Conservation (phyloP, 2,113 vertebrate species). For the Peucedramus taeniatus region DNA sequence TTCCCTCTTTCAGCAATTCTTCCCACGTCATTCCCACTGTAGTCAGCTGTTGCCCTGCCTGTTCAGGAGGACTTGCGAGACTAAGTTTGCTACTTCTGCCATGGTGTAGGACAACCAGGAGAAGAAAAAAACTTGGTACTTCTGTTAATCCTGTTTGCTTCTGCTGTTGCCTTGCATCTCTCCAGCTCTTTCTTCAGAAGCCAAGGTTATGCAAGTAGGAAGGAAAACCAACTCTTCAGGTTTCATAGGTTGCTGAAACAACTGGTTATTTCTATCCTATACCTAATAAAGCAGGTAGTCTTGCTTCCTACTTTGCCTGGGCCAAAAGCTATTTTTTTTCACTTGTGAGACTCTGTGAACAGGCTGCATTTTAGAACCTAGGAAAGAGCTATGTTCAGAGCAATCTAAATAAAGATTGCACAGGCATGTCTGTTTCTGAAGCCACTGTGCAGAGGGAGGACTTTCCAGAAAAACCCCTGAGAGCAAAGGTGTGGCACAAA, state of each 20-base stretch:
- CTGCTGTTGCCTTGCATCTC: background rate
- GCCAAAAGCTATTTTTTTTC: background rate
- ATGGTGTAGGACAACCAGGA: fast-evolving
- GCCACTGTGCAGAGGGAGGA: background rate
- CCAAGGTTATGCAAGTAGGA: background rate
- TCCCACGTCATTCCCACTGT: background rate
- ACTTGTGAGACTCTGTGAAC: background rate
- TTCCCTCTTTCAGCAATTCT: background rate
- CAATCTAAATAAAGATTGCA: background rate
- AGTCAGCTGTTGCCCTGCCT: background rate
- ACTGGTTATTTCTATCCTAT: background rate
- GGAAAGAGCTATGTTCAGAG: background rate
- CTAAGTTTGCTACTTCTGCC: background rate
- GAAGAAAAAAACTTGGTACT: background rate
- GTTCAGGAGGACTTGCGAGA: background rate
- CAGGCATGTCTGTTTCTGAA: background rate
- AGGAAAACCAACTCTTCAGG: background rate
- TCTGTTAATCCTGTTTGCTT: background rate
- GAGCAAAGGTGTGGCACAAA: background rate
- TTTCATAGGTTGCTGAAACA: background rate
- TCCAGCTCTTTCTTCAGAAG: background rate
- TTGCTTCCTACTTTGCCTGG: background rate
- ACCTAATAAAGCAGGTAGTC: background rate
- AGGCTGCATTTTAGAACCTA: background rate
- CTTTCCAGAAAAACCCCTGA: background rate